Percentiles rank a stretch among this genome's conserved stretches.
Evolutionary conservation across 2,113 vertebrate species (phyloP).

Genomic region (Apeltes quadracus): DNA sequence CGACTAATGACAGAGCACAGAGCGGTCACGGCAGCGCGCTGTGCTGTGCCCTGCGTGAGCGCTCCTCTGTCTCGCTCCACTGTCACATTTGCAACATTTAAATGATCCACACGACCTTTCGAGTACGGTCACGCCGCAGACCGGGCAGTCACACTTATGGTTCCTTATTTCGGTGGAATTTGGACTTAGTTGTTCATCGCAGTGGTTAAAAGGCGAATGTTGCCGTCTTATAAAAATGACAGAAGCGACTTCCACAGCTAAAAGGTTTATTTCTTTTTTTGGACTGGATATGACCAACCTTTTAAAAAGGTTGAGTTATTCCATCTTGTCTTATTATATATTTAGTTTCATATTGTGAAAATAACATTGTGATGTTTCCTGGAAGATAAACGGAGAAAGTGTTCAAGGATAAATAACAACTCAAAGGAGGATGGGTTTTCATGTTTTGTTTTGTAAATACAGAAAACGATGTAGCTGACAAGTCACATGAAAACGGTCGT

Average conservation of each 20-base stretch:
- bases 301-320: neutral
- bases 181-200: too few species aligned
- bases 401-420: neutral
- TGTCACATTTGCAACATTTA: neutral
- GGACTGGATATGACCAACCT: neutral
- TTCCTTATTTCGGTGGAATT: constrained; percentile 1
- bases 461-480: neutral
- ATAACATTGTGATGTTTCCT: neutral
- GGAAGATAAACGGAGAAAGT: neutral
- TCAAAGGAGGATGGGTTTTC: too few species aligned
- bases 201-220: neutral
- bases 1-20: constrained; percentile 29
- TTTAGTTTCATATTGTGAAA: neutral
- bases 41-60: constrained; percentile 4
- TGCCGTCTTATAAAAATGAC: neutral
- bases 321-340: neutral
- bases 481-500: neutral
- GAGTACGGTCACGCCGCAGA: constrained; percentile 2
- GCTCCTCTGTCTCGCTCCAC: neutral
- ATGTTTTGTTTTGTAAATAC: neutral
- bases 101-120: constrained; percentile 6
- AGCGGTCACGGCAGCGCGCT: constrained; percentile 27
- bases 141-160: neutral
- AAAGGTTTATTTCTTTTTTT: neutral
- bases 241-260: neutral